Percentiles rank a stretch among this genome's conserved stretches.
Conservation (phyloP, 2,888 invertebrate species). For the Trichogramma evanescens region DNA sequence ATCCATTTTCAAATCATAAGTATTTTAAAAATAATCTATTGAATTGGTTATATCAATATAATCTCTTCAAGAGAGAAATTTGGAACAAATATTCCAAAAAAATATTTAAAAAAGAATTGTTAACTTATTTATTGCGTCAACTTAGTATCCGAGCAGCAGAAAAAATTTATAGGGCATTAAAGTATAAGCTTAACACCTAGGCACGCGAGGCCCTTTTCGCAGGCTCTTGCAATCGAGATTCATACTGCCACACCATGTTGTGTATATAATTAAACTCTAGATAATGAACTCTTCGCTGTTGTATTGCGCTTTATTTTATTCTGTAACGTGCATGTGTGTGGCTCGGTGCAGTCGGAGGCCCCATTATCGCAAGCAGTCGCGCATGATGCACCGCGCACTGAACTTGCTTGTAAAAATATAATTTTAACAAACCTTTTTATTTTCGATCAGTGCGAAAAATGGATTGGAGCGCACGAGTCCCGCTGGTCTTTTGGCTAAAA, state of each 20-base stretch:
- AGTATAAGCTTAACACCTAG: constrained; percentile 23
- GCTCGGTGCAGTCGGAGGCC: no score
- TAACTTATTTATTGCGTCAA: no score
- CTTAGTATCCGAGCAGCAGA: not conserved
- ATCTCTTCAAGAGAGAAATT: no score
- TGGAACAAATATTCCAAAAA: no score
- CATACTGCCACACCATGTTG: not conserved
- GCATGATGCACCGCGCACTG: not conserved
- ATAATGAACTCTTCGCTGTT: constrained; percentile 18
- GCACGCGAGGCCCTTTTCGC: not conserved
- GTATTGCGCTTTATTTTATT: not conserved
- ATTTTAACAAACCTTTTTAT: no score
- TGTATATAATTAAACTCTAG: constrained; percentile 18
- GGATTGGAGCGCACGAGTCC: no score
- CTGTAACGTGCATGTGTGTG: not conserved
- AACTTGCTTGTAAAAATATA: no score
- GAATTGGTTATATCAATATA: no score
- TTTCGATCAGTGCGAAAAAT: no score
- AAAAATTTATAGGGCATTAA: constrained; percentile 22
- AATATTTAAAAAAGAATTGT: no score
- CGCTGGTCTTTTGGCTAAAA: no score
- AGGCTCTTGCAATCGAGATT: no score
- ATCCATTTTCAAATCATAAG: not conserved
- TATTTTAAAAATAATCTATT: not conserved
- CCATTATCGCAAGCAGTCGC: not conserved